Percentiles rank a stretch among this genome's conserved stretches.
phyloP scores from a whole-genome alignment of 2,888 invertebrate genomes.

The Amitus sp. region DNA sequence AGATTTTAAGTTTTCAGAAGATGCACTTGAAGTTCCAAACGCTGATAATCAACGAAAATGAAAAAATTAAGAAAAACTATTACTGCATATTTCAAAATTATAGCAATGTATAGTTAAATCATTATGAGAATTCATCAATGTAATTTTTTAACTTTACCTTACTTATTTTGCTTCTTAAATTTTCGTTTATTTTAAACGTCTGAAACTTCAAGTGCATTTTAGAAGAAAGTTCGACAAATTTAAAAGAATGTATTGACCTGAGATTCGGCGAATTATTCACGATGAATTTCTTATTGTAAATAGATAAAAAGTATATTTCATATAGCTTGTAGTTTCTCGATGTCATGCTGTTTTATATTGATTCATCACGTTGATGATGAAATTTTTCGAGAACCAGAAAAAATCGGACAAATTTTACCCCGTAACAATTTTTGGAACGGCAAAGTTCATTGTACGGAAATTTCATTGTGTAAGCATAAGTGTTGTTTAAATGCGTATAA shows the following conservation, averaged over 20 bases:
- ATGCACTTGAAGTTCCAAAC: no score
- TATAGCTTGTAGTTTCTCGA: conserved; percentile 4
- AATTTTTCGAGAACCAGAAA: background rate
- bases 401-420: background rate
- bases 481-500: no score
- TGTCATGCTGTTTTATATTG: conserved; percentile 6
- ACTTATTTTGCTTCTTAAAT: no score
- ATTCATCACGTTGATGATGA: background rate
- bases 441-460: no score
- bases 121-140: no score
- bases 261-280: conserved; percentile 5
- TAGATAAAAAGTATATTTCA: conserved; percentile 3
- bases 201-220: background rate
- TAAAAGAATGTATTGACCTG: conserved; percentile 3
- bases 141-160: no score
- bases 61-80: no score
- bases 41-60: no score
- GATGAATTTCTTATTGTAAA: conserved; percentile 9
- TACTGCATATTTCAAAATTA: no score
- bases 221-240: background rate
- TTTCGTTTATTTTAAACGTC: conserved; percentile 5
- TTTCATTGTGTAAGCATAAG: no score
- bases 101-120: no score
- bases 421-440: background rate
- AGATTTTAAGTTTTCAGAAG: background rate